phyloP scores from a whole-genome alignment of 2,797 vertebrate genomes.

The Enteromius thamalakanensis region DNA sequence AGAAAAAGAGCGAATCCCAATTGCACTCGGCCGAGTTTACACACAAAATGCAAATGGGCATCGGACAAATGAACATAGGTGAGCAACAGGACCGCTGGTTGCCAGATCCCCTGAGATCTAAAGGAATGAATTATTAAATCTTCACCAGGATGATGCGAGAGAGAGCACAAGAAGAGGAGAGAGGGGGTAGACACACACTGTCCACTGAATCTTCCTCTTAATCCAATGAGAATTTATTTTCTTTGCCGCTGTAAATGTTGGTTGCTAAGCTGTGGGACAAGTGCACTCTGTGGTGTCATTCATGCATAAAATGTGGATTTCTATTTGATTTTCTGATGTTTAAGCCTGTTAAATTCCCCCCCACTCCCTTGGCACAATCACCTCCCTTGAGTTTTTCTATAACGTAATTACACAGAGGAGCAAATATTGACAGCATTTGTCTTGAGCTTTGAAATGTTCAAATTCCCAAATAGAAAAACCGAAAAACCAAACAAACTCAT shows the following conservation, averaged over 20 bases:
- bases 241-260: conserved; percentile 41
- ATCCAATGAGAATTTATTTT: conserved; percentile 53
- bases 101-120: conserved; percentile 56
- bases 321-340: conserved; percentile 53
- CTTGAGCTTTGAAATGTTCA: conserved; percentile 46
- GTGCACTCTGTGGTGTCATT: conserved; percentile 45
- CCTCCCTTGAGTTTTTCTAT: conserved; percentile 11
- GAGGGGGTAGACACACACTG: conserved; percentile 25
- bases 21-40: conserved; percentile 49
- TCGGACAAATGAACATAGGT: conserved; percentile 51
- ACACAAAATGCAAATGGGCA: conserved; percentile 56
- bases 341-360: conserved; percentile 46
- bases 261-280: conserved; percentile 45
- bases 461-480: conserved; percentile 35
- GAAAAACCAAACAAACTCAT: conserved; percentile 24
- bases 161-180: neutral
- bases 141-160: conserved; percentile 47
- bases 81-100: conserved; percentile 58
- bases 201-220: conserved; percentile 44
- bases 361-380: conserved; percentile 21
- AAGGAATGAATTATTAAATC: conserved; percentile 58
- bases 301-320: conserved; percentile 55
- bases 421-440: conserved; percentile 59
- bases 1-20: conserved; percentile 45
- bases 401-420: conserved; percentile 51